Evolutionary conservation across 2,113 vertebrate species (phyloP).

Genomic region (Platanista minor): DNA sequence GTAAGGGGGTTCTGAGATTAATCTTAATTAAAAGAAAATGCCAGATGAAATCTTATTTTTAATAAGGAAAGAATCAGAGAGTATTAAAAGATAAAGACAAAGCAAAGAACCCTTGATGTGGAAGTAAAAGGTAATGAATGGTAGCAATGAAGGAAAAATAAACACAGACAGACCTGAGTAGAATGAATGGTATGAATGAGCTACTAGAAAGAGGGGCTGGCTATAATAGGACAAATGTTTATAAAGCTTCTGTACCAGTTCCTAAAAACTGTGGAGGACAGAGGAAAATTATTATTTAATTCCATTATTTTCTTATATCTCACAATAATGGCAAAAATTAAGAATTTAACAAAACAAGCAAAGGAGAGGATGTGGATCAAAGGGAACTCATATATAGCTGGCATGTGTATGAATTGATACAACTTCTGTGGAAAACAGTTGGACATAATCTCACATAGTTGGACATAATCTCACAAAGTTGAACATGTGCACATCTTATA

Average conservation of each 20-base stretch:
- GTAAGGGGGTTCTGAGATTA: slow-evolving; percentile 9
- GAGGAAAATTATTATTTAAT: not conserved
- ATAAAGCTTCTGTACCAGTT: not conserved
- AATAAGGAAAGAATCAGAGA: slow-evolving; percentile 8
- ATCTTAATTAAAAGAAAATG: slow-evolving; percentile 43
- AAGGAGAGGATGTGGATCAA: not conserved
- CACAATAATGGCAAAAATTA: not conserved
- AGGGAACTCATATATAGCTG: not conserved
- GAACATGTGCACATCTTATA: not conserved
- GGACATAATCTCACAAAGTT: slow-evolving; percentile 5
- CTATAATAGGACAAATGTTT: not conserved
- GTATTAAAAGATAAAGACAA: not conserved
- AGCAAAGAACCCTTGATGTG: not conserved
- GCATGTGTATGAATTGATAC: not conserved
- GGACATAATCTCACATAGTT: not conserved
- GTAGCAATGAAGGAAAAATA: not conserved
- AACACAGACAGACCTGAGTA: not conserved
- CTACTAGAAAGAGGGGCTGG: not conserved
- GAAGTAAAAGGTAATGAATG: not conserved
- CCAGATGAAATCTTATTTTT: slow-evolving; percentile 8
- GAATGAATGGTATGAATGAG: not conserved
- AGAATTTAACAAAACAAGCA: not conserved
- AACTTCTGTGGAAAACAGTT: not conserved
- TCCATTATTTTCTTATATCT: not conserved
- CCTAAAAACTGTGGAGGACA: not conserved